phyloP scores from a whole-genome alignment of 2,113 vertebrate genomes.

The Ameiurus melas region DNA sequence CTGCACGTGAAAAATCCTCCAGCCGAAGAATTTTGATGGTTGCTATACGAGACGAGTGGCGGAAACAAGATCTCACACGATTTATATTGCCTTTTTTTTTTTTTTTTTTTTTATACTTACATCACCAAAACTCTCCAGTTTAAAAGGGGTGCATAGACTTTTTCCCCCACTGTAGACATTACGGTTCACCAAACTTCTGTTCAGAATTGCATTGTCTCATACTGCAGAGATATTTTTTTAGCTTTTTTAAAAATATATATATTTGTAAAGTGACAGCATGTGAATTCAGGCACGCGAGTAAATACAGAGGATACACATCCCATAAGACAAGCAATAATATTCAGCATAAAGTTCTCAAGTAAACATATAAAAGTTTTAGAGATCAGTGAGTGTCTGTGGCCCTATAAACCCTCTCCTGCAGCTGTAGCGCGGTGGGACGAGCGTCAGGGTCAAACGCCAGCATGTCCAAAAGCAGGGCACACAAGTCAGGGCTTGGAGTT shows the following conservation, averaged over 20 bases:
- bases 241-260: not conserved
- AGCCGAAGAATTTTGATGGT: not conserved
- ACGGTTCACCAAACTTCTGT: not conserved
- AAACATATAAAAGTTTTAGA: not conserved
- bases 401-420: constrained; percentile 82
- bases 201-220: not conserved
- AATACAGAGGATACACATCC: not conserved
- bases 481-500: constrained; percentile 77
- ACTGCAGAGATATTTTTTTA: not conserved
- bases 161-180: not conserved
- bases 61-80: not conserved
- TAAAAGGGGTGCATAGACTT: not conserved
- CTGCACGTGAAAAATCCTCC: not conserved
- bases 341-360: not conserved
- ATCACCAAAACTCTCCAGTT: not conserved
- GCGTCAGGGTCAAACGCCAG: constrained; percentile 88
- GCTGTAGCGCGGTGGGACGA: constrained; percentile 86
- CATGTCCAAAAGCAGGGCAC: constrained; percentile 91
- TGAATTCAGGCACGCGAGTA: not conserved
- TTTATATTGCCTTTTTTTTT: not conserved
- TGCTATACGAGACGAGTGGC: too few species aligned
- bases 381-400: constrained; percentile 70
- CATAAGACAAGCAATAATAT: not conserved
- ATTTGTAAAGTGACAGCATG: not conserved
- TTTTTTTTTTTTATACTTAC: too few species aligned